A percentile compares a stretch with the other conserved stretches of the same genome.
Evolutionary conservation across 2,113 vertebrate genomes (phyloP).

Genomic region (Bubo blakistoni): DNA sequence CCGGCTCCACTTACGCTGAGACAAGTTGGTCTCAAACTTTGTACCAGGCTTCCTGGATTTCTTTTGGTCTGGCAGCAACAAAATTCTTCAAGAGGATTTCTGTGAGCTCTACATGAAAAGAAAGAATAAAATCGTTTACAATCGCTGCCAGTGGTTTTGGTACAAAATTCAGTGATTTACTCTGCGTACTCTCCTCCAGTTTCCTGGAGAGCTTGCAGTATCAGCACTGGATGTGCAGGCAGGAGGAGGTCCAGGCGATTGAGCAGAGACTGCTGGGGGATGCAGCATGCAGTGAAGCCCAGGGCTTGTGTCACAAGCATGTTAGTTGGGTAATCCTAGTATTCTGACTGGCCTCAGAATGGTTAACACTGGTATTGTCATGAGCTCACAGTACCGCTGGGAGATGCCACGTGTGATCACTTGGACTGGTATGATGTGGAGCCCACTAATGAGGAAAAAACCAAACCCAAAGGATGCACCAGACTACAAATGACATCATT

Average conservation of each 20-base stretch:
- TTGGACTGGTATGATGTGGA: neutral
- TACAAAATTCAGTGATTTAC: neutral
- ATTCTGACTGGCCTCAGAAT: neutral
- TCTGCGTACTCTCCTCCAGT: neutral
- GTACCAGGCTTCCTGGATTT: neutral
- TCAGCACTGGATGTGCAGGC: neutral
- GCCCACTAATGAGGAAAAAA: neutral
- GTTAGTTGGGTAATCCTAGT: neutral
- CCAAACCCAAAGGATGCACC: neutral
- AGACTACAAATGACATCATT: neutral
- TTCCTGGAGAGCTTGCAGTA: neutral
- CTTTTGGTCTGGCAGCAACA: neutral
- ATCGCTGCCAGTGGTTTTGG: neutral
- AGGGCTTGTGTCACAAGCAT: neutral
- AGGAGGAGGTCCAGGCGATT: neutral
- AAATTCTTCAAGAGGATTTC: neutral
- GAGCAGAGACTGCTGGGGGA: neutral
- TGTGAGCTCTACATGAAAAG: neutral
- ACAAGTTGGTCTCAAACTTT: neutral
- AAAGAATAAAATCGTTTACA: neutral
- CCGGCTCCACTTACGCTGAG: accelerated
- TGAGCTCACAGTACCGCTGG: neutral
- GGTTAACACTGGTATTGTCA: neutral
- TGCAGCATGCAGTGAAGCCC: neutral
- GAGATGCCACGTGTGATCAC: neutral